Percentiles rank a stretch among this genome's conserved stretches.
These are phyloP conservation scores for Drosophila ficusphila DNA, from an alignment of 1,140 invertebrate species.

Conservation along the genomic window DNA sequence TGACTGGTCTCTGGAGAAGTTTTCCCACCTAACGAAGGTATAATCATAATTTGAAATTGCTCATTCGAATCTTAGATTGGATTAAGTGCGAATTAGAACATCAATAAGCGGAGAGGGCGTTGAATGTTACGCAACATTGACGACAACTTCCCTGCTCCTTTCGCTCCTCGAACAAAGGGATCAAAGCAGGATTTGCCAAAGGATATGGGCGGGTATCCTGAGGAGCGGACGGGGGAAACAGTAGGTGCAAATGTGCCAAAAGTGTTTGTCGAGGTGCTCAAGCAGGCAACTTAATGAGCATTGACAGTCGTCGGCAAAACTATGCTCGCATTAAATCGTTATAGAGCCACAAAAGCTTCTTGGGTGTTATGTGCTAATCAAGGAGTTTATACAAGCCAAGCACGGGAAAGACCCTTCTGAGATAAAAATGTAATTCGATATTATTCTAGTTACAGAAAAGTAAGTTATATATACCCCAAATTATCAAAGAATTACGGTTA, in stretches of 20 bases:
- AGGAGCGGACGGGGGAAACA: constrained; percentile 7
- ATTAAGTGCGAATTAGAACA: constrained; percentile 82
- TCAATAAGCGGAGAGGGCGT: constrained; percentile 67
- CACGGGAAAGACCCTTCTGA: neutral
- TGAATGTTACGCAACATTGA: constrained; percentile 74
- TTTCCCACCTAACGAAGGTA: constrained; percentile 61
- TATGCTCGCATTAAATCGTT: constrained; percentile 46
- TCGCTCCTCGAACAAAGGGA: constrained; percentile 50
- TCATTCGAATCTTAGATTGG: constrained; percentile 82
- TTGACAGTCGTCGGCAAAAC: constrained; percentile 51
- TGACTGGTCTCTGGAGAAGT: constrained; percentile 65
- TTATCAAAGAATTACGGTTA: too few relatives aligned
- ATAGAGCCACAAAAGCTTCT: constrained; percentile 14
- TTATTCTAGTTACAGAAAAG: too few relatives aligned
- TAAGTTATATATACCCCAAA: too few relatives aligned
- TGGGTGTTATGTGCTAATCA: constrained; percentile 32
- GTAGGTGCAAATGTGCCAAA: constrained; percentile 76
- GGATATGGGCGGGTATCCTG: constrained; percentile 11
- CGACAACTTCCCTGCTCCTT: constrained; percentile 41
- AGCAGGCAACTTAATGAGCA: constrained; percentile 70
- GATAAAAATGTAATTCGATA: too few relatives aligned
- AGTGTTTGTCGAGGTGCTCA: constrained; percentile 66
- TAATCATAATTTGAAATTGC: constrained; percentile 83
- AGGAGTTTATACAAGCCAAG: neutral
- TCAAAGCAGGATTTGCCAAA: constrained; percentile 70